Conservation (phyloP, 2,797 vertebrate species). For the Sebastes melanostomus region DNA sequence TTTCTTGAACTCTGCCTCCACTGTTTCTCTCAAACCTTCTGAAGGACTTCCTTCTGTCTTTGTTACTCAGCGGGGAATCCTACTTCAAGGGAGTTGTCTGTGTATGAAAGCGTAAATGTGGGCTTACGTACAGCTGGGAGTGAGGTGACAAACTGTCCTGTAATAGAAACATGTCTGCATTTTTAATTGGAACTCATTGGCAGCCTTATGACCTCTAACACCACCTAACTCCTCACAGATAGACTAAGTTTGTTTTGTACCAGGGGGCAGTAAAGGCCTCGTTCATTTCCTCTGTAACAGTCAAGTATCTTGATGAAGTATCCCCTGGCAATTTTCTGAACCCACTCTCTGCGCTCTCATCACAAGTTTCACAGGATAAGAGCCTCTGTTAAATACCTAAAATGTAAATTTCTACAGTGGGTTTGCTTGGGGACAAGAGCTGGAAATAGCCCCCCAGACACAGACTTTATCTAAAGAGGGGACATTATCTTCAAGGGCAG, state of each 20-base stretch:
- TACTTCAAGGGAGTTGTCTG: conserved; percentile 16
- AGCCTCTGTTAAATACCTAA: conserved; percentile 19
- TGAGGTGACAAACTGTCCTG: neutral
- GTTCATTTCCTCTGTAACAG: conserved; percentile 7
- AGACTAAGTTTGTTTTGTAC: conserved; percentile 6
- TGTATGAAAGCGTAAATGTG: conserved; percentile 6
- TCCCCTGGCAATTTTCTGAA: conserved; percentile 18
- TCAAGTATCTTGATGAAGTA: conserved; percentile 25
- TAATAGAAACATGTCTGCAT: neutral
- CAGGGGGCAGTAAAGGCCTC: neutral
- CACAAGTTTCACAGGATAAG: conserved; percentile 25
- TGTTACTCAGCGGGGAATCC: conserved; percentile 20
- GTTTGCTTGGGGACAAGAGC: conserved; percentile 19
- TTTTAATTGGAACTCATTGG: neutral
- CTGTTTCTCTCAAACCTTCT: conserved; percentile 20
- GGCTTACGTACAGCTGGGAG: neutral
- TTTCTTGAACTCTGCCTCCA: conserved; percentile 45
- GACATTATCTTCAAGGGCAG: conserved; percentile 16
- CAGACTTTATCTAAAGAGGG: conserved; percentile 15
- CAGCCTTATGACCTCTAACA: conserved; percentile 2
- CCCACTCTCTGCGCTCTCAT: conserved; percentile 6
- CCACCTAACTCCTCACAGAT: neutral
- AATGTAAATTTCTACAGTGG: conserved; percentile 25
- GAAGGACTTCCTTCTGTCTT: conserved; percentile 16
- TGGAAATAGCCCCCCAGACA: conserved; percentile 13